These are phyloP conservation scores for Saimiri boliviensis DNA, from an alignment of 2,113 vertebrate species.

Conservation along the genomic window DNA sequence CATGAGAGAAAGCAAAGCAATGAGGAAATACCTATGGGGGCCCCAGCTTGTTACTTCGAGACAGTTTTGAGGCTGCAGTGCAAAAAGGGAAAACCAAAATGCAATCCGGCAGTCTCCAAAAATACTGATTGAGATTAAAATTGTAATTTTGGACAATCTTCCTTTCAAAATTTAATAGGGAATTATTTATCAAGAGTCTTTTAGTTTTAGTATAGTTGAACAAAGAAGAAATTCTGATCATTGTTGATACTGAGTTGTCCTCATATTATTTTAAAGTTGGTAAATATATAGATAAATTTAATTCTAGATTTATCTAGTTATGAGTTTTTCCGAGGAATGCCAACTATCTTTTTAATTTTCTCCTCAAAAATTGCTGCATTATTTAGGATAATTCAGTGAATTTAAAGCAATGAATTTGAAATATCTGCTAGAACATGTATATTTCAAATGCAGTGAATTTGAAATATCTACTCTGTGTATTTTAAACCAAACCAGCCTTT, in stretches of 20 bases:
- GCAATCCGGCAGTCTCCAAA: not conserved
- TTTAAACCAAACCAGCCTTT: not conserved
- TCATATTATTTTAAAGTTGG: not conserved
- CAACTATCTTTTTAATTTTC: not conserved
- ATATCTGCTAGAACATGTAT: not conserved
- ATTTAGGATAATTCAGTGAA: not conserved
- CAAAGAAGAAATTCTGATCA: not conserved
- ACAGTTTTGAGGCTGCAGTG: not conserved
- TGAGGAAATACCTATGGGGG: not conserved
- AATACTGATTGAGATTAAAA: not conserved
- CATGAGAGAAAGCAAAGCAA: not conserved
- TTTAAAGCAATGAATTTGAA: not conserved
- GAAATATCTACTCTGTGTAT: not conserved
- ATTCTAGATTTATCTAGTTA: not conserved
- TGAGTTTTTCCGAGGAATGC: not conserved
- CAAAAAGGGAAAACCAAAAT: not conserved
- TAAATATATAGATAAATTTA: not conserved
- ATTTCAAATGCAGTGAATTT: not conserved
- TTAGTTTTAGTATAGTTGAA: not conserved
- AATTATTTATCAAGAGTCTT: not conserved
- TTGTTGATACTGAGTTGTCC: not conserved
- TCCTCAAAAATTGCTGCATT: not conserved
- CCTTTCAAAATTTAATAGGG: not conserved
- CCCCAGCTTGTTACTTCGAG: not conserved
- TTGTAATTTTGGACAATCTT: not conserved